Conservation (phyloP, 2,113 vertebrate genomes). For the Tupaia tana region DNA sequence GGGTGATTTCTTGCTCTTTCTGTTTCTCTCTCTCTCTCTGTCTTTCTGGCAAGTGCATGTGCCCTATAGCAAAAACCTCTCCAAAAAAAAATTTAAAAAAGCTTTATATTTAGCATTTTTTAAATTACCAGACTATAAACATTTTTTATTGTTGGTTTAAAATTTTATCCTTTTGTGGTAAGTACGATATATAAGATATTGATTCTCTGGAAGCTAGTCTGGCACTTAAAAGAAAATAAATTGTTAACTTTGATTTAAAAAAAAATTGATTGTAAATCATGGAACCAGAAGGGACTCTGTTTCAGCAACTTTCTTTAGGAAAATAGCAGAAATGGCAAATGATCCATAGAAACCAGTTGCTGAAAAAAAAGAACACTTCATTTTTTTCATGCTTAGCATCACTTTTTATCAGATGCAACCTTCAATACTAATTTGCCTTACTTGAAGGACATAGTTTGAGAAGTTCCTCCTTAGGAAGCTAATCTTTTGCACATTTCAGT, state of each 20-base stretch:
- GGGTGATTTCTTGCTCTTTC: too few species aligned
- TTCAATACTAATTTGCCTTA: not conserved
- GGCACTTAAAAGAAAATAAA: constrained; percentile 9
- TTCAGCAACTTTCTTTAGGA: not conserved
- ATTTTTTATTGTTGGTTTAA: constrained; percentile 17
- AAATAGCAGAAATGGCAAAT: not conserved
- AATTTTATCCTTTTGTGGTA: constrained; percentile 15
- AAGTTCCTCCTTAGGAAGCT: not conserved
- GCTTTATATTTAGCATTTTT: not conserved
- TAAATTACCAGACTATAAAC: not conserved
- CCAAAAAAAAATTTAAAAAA: not conserved
- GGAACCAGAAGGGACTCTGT: not conserved
- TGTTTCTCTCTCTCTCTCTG: too few species aligned
- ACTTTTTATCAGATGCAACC: not conserved
- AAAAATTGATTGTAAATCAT: not conserved
- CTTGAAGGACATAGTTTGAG: not conserved
- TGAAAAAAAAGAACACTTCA: not conserved
- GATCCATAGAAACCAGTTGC: not conserved
- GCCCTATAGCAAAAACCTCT: too few species aligned
- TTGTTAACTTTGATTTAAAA: not conserved
- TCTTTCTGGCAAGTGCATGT: too few species aligned
- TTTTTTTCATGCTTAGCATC: not conserved
- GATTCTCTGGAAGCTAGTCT: constrained; percentile 17
- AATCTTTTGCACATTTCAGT: not conserved
- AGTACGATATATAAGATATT: not conserved